A percentile compares a stretch with the other conserved stretches of the same genome.
phyloP scores from a whole-genome alignment of 2,797 vertebrate genomes.

The Sebastes baramenuke region DNA sequence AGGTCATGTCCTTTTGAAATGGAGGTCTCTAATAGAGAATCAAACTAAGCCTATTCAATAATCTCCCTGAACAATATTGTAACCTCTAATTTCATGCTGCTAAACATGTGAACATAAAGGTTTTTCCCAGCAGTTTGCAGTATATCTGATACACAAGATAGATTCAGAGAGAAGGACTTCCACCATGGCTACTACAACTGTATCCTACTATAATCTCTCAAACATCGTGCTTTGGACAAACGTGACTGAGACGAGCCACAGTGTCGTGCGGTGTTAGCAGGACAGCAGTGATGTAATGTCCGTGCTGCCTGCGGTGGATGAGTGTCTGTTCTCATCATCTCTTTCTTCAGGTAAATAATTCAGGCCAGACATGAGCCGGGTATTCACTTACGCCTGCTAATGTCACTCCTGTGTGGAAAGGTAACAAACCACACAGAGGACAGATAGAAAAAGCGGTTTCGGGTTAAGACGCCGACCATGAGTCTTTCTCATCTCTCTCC shows the following conservation, averaged over 20 bases:
- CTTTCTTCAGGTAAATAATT: constrained; percentile 65
- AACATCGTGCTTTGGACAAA: background rate
- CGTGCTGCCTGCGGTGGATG: background rate
- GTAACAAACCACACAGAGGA: background rate
- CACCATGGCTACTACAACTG: background rate
- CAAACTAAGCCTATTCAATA: background rate
- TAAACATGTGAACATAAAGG: background rate
- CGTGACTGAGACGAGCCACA: background rate
- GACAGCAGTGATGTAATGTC: constrained; percentile 29
- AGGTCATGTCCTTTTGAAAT: background rate
- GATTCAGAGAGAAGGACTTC: background rate
- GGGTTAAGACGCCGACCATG: background rate
- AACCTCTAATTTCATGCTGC: background rate
- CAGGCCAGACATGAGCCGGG: constrained; percentile 44
- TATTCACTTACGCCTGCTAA: constrained; percentile 59
- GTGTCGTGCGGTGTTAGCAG: background rate
- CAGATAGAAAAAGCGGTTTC: background rate
- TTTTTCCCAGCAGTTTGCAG: background rate
- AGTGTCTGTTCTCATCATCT: constrained; percentile 7
- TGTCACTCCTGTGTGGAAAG: constrained; percentile 23
- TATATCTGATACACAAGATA: background rate
- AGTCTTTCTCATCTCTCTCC: background rate
- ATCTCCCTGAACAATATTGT: background rate
- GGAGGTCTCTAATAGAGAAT: background rate
- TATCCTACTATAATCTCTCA: background rate